Conservation (phyloP, 2,797 vertebrate genomes). For the Bradypodion ventrale region DNA sequence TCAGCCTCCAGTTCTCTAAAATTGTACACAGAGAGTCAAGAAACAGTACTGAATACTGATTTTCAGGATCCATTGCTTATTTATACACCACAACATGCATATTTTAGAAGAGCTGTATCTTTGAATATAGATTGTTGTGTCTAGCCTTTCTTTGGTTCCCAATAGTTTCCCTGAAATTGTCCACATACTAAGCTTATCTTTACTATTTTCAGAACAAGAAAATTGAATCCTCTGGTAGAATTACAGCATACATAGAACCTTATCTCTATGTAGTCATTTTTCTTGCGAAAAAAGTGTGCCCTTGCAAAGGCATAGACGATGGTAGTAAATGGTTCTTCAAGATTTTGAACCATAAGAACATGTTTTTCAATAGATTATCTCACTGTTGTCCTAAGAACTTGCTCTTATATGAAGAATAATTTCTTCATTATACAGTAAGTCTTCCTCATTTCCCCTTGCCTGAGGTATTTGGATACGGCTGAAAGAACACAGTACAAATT, state of each 20-base stretch:
- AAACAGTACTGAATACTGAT: too few relatives aligned
- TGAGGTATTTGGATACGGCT: not conserved
- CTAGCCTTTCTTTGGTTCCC: not conserved
- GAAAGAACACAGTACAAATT: not conserved
- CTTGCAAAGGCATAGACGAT: not conserved
- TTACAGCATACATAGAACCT: not conserved
- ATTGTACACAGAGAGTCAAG: too few relatives aligned
- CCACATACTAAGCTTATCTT: not conserved
- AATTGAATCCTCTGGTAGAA: not conserved
- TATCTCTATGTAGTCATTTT: not conserved
- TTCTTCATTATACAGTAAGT: not conserved
- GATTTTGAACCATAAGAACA: too few relatives aligned
- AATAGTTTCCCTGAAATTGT: not conserved
- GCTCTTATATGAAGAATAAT: too few relatives aligned
- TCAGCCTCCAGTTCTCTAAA: too few relatives aligned
- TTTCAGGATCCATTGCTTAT: too few relatives aligned
- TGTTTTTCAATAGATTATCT: too few relatives aligned
- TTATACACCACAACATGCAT: too few relatives aligned
- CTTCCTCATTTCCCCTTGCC: not conserved
- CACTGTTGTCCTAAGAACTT: too few relatives aligned
- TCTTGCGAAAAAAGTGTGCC: not conserved
- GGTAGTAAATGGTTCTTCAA: not conserved
- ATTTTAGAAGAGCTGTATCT: not conserved
- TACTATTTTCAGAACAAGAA: not conserved
- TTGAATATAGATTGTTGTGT: not conserved